phyloP scores from a whole-genome alignment of 2,888 invertebrate species.

The Meta bourneti region DNA sequence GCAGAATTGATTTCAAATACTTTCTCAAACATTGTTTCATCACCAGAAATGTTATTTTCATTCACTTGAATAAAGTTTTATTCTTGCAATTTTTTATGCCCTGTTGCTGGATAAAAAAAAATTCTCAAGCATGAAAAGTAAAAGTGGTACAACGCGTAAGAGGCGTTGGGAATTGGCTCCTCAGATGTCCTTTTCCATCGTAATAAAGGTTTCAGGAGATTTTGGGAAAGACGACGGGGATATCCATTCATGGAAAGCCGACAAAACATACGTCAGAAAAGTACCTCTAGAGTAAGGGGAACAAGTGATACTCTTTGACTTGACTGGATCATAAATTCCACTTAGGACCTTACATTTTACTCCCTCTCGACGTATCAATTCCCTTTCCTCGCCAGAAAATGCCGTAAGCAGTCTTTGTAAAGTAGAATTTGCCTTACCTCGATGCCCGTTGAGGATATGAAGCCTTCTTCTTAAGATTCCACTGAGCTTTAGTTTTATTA shows the following conservation, averaged over 20 bases:
- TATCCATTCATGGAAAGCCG: constrained; percentile 11
- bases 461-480: background rate
- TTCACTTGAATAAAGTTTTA: too few relatives aligned
- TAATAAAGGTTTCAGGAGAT: background rate
- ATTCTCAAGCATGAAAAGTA: too few relatives aligned
- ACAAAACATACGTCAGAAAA: constrained; percentile 22
- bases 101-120: too few relatives aligned
- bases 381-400: constrained; percentile 28
- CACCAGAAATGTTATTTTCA: too few relatives aligned
- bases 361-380: constrained; percentile 45
- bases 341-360: constrained; percentile 48
- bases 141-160: too few relatives aligned
- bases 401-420: constrained; percentile 26
- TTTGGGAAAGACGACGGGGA: background rate
- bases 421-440: constrained; percentile 34
- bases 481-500: background rate
- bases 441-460: constrained; percentile 6
- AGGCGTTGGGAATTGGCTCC: too few relatives aligned
- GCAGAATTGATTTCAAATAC: too few relatives aligned
- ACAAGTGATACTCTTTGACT: constrained; percentile 61
- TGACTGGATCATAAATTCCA: constrained; percentile 62
- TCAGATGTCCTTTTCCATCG: constrained; percentile 9
- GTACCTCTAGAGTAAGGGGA: constrained; percentile 21
- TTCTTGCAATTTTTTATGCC: too few relatives aligned
- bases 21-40: too few relatives aligned